Percentiles rank a stretch among this genome's conserved stretches.
These are phyloP conservation scores for Lasioglossum pauxillum DNA, from an alignment of 2,888 invertebrate genomes.

Conservation along the genomic window DNA sequence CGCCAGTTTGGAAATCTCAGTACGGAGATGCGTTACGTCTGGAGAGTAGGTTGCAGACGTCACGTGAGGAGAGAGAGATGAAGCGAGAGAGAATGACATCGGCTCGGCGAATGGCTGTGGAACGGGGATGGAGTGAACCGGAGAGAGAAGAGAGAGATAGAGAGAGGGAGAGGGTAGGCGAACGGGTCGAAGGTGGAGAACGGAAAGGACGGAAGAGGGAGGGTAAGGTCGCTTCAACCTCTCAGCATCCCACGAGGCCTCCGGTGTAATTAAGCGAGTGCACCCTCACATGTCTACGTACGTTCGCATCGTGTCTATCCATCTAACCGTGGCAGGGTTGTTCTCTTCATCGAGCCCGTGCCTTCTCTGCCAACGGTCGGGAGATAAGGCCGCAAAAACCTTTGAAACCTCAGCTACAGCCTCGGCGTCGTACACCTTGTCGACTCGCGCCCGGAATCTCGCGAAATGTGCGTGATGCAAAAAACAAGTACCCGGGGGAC, in stretches of 20 bases:
- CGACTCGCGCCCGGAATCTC: slow-evolving; percentile 43
- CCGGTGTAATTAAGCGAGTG: slow-evolving; percentile 84
- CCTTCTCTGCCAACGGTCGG: slow-evolving; percentile 65
- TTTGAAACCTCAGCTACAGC: slow-evolving; percentile 71
- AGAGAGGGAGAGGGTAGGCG: slow-evolving; percentile 40
- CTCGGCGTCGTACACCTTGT: slow-evolving; percentile 60
- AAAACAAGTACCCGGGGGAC: slow-evolving; percentile 42
- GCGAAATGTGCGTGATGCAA: slow-evolving; percentile 57
- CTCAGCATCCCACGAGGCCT: slow-evolving; percentile 82
- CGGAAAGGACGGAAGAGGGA: slow-evolving; percentile 68
- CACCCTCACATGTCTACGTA: slow-evolving; percentile 84
- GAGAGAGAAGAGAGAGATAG: slow-evolving; percentile 30
- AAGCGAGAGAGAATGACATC: slow-evolving; percentile 46
- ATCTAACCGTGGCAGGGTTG: slow-evolving; percentile 79
- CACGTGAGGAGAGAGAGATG: slow-evolving; percentile 59
- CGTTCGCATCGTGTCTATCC: slow-evolving; percentile 82
- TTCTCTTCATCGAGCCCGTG: slow-evolving; percentile 66
- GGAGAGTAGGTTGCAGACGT: slow-evolving; percentile 72
- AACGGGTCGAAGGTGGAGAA: slow-evolving; percentile 57
- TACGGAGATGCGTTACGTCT: slow-evolving; percentile 77
- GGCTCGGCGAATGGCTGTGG: slow-evolving; percentile 7
- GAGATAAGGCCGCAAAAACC: slow-evolving; percentile 78
- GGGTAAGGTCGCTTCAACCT: slow-evolving; percentile 82
- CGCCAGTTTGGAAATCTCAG: slow-evolving; percentile 80
- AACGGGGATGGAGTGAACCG: slow-evolving; percentile 33